Conservation (phyloP, 23 tunicate species). For the Trididemnum miniatum region DNA sequence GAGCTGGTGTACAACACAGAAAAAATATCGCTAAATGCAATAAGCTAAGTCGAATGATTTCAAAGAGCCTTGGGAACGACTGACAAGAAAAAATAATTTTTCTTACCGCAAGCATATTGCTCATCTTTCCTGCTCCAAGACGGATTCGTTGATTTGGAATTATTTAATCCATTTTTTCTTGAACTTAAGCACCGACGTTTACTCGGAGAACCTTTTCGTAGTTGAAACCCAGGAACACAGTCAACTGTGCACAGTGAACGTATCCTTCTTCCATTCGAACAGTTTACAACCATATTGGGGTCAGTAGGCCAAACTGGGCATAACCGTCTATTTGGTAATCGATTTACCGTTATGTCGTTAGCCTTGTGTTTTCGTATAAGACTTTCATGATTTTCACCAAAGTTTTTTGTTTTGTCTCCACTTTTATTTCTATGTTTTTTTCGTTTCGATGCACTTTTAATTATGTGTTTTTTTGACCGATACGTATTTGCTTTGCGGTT, state of each 20-base stretch:
- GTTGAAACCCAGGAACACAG: slow-evolving; percentile 50
- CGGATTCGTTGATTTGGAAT: not conserved
- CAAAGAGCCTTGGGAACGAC: too few species aligned
- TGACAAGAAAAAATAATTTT: too few species aligned
- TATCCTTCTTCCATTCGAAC: slow-evolving; percentile 45
- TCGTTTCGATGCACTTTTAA: not conserved
- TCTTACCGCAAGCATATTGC: slow-evolving; percentile 47
- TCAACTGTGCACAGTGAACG: slow-evolving; percentile 40
- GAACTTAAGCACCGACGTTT: slow-evolving; percentile 33
- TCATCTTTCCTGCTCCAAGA: slow-evolving; percentile 57
- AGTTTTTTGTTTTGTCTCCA: not conserved
- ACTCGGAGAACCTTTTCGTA: not conserved
- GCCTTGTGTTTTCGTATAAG: not conserved
- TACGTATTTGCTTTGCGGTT: not conserved
- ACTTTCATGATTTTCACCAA: not conserved
- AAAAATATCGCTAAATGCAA: too few species aligned
- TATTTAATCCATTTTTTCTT: slow-evolving; percentile 11
- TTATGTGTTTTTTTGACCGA: too few species aligned
- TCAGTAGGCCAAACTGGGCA: slow-evolving; percentile 64
- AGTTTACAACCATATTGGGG: slow-evolving; percentile 44
- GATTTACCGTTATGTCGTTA: not conserved
- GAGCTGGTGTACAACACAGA: too few species aligned
- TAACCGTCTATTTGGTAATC: not conserved
- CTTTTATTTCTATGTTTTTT: not conserved
- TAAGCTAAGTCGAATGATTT: too few species aligned